Base-by-base conservation (phyloP, 1,140 invertebrate species). In the Zaprionus africanus region DNA sequence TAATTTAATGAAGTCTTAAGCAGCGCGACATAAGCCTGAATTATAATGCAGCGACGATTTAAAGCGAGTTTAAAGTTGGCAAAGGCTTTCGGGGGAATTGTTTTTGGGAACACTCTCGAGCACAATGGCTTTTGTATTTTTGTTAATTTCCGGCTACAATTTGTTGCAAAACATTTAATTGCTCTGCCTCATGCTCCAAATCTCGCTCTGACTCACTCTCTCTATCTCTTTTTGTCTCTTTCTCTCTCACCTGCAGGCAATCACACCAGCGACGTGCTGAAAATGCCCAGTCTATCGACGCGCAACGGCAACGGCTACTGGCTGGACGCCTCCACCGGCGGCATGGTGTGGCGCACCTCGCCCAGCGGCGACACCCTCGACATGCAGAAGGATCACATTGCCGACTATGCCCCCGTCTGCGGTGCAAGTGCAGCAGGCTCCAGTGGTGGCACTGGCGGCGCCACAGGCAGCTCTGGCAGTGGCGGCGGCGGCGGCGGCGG, bases 301-400 rank as follows among this genome's bases (percentile, higher is more conserved):
- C 90, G 92, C 60, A 92, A 91, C 64, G 91, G 90, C 19, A 93
- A 93, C 64, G 92, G 92, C 68, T 93, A 91, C 79, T 93, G 92
- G 92, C 79, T 93, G 78, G 92, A 93, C 66, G 88, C 92, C 53
- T 92, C 92, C 28, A 83, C 83, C n/a, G 91, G 91, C 51, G 92
- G 92, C 54, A 92, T 93, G 90, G 91, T 93, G 36, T 93, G 92
- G 92, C 91, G 92, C 36, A 83, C 90, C 65, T 81, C 91, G 57
- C 90, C 91, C 60, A 85, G 79, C 68, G 88, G 91, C 74, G 91
- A 92, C 64, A 81, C 91, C 43, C 79, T 92, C 66, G 91, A 92
- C 79, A 86, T 92, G 86, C 90, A 93, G 79, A 93, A 93, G 80
- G 92, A 93, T 90, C 92, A 92, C 77, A 93, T 93, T 15, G 91